These are phyloP conservation scores for Xylocampa areola DNA, from an alignment of 2,888 invertebrate species.

Conservation along the genomic window DNA sequence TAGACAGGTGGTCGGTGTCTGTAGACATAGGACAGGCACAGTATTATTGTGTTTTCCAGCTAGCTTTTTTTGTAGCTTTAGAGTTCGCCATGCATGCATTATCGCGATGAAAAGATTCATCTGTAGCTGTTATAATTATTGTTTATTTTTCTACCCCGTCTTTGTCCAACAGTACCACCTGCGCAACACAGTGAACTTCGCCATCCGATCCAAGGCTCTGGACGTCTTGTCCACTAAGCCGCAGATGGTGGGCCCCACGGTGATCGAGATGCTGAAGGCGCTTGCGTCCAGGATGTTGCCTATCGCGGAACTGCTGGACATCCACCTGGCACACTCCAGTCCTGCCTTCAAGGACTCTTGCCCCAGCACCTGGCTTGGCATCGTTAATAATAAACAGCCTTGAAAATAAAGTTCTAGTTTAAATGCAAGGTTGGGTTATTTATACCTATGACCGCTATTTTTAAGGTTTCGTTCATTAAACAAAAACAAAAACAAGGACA, in stretches of 20 bases:
- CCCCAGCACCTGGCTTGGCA: conserved; percentile 80
- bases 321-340: conserved; percentile 81
- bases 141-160: no score
- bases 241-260: conserved; percentile 75
- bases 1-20: no score
- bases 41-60: no score
- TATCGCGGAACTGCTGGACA: conserved; percentile 77
- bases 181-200: conserved; percentile 80
- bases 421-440: not conserved
- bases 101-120: no score
- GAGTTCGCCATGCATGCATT: no score
- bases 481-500: no score
- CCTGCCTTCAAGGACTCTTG: conserved; percentile 81
- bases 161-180: conserved; percentile 75
- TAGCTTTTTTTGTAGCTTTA: no score
- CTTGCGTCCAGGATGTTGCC: conserved; percentile 76
- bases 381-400: conserved; percentile 80
- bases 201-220: conserved; percentile 67
- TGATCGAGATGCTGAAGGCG: conserved; percentile 76
- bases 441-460: no score
- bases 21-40: no score
- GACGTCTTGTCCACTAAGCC: conserved; percentile 78
- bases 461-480: no score
- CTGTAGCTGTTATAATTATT: no score
- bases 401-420: conserved; percentile 24